Evolutionary conservation across 2,113 vertebrate species (phyloP), one percentile per base, ranked within the genome.

Genomic region (Ascaphus truei): DNA sequence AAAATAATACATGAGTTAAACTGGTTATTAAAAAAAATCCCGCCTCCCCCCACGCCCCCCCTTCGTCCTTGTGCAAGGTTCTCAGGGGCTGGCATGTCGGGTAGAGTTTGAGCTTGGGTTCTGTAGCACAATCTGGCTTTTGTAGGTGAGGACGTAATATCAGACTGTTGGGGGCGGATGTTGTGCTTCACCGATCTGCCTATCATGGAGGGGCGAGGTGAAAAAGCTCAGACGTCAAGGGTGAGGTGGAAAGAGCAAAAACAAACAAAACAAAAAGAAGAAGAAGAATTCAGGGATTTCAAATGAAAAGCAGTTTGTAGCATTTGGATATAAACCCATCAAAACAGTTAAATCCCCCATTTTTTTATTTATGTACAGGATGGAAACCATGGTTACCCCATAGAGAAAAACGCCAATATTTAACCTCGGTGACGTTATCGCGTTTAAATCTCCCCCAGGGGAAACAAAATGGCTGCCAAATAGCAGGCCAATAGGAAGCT

Each of bases 141-240:
- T 79, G 73, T 74, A 29, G 26, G 51, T 29, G 33, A 71, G 67
- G 53, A 18, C 1, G 23, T 57, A 72, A 63, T 18, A 39, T 59
- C 55, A 69, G 12, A 48, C 31, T 2, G 37, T 16, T 18, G 5
- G 27, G 62, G 57, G 58, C 31, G 20, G 36, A 5, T 61, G 60
- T 52, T 5, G 10, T 52, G 16, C 39, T 39, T 5, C 59, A 72
- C 62, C 75, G 20, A 63, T 29, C 3, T n/a, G 2, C 4, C 58
- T 29, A 37, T 68, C 10, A 11, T 66, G 30, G 50, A 52, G 51
- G 59, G 26, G 56, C 18, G 56, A 69, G 56, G 66, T 60, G 66
- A 58, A 69, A n/a, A 69, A 60, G 66, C 66, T 60, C 66, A 60
- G 29, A 60, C 60, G 66, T 60, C 55, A 69, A 51, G 60, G 66